phyloP scores from a whole-genome alignment of 2,113 vertebrate species.

The Cepphus grylle region DNA sequence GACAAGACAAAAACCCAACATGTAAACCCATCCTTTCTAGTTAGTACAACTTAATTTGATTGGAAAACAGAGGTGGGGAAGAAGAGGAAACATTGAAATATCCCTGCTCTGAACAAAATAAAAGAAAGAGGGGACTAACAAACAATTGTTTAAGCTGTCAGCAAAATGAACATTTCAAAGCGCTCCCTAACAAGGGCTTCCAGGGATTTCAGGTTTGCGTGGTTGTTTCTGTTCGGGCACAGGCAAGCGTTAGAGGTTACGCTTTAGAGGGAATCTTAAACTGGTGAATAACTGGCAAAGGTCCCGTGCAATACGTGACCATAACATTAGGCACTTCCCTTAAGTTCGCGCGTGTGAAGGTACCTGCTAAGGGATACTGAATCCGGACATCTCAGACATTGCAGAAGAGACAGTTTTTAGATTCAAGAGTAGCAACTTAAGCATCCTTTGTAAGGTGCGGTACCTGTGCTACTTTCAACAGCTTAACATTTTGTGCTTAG shows the following conservation, averaged over 20 bases:
- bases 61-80: background rate
- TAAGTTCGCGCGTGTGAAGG: background rate
- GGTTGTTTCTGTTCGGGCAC: background rate
- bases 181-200: background rate
- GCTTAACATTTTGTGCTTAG: background rate
- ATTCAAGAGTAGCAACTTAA: background rate
- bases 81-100: background rate
- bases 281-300: background rate
- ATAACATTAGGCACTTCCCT: background rate
- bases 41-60: background rate
- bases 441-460: background rate
- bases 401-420: background rate
- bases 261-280: background rate
- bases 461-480: background rate
- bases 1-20: background rate
- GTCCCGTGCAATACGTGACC: fast-evolving
- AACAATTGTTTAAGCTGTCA: background rate
- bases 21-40: background rate
- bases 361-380: background rate
- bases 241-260: background rate
- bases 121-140: background rate
- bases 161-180: background rate
- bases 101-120: background rate
- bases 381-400: background rate
- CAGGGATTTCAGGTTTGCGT: background rate